Evolutionary conservation across 2,797 vertebrate species (phyloP), one percentile per base, ranked within the genome.

Genomic region (Manis crassicaudata): DNA sequence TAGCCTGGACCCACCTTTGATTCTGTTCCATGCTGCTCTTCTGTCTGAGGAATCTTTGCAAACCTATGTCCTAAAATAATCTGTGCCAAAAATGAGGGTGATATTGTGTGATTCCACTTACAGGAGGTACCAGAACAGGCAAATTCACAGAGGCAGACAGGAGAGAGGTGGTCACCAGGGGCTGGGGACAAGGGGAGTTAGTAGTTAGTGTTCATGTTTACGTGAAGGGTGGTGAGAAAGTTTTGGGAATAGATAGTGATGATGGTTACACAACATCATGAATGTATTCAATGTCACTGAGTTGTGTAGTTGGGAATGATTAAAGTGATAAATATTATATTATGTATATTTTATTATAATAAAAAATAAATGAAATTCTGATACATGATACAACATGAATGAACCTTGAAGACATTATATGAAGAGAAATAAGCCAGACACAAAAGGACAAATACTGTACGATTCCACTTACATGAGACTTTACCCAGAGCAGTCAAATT

Each of bases 1-100:
- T 0, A n/a, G 60, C 16, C 75, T 4, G 0, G 2, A 7, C 2
- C 43, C 43, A 6, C 16, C 91, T 58, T 50, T 17, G 4, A 16
- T 18, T 25, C 43, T 7, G 0, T 0, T 46, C 14, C 11, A 0
- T 63, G 50, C 32, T 63, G 27, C n/a, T 52, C 60, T 76, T 35
- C n/a, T 32, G 79, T 86, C 21, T 14, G 56, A 81, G 29, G 37
- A 56, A 37, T 83, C 62, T 58, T 85, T 17, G 43, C 18, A 43
- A 82, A 82, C 27, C 79, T 54, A 17, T 27, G 25, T 62, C 65
- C 73, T 81, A 21, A 65, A 84, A 40, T 40, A 32, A 46, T 62
- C 60, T 75, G 18, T 35, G 58, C 43, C 65, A 70, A 72, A 50
- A 29, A 35, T 6, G 32, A 58, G 18, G 54, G 37, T 68, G 35